Evolutionary conservation across 2,888 invertebrate species (phyloP), one percentile per base, ranked within the genome.

Genomic region (Microctonus hyperodae): DNA sequence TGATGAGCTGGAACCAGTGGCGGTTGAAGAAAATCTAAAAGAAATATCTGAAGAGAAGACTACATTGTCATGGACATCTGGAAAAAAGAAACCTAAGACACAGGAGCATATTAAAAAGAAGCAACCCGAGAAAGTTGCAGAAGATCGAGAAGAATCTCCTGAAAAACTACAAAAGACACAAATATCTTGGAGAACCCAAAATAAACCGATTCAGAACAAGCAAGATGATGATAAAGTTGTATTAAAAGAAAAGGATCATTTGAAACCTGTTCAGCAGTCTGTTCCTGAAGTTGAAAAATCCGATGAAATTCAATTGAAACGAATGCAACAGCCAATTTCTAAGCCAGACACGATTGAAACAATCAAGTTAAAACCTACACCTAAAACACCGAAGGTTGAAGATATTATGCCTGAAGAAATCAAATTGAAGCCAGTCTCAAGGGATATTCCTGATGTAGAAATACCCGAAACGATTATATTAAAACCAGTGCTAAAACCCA

Each of bases 211-310:
- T 64, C 67, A 74, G 6, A 72, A 79, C 64, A 65, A 76, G 73
- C 81, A 82, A 73, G 71, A 73, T 55, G 72, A 75, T 28, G 71
- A 72, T 20, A 76, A 78, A 60, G 77, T 81, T 68, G 76, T 62
- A 74, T 75, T 58, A 20, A 70, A 73, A n/a, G 76, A 78, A 61
- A 76, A 81, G 65, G 64, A 77, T 35, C 25, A 63, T 74, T 75
- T 59, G 73, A 81, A 73, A 63, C 74, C 79, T 73, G 56, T n/a
- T n/a, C n/a, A 81, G 25, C 79, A 65, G n/a, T n/a, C n/a, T n/a
- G n/a, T n/a, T n/a, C n/a, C n/a, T n/a, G n/a, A n/a, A n/a, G n/a
- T n/a, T n/a, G n/a, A n/a, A n/a, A n/a, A n/a, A n/a, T n/a, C n/a
- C n/a, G n/a, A n/a, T n/a, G n/a, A n/a, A n/a, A n/a, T n/a, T n/a